Evolutionary conservation across 2,888 invertebrate species (phyloP).

Genomic region (Entomobrya proxima): DNA sequence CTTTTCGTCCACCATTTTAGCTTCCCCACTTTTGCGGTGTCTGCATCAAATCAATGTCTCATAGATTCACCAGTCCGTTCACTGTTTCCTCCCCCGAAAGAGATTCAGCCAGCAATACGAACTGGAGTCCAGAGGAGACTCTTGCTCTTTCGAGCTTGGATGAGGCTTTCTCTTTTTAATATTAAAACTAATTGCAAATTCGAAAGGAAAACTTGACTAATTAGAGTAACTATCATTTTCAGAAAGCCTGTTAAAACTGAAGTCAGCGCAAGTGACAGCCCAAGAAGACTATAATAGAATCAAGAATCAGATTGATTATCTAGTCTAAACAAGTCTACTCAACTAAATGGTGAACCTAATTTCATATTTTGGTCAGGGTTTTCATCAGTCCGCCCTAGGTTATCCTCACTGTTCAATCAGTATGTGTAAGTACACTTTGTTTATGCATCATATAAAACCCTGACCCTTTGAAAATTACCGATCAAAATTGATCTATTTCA

Average conservation of each 20-base stretch:
- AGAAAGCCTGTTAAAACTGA: slow-evolving; percentile 48
- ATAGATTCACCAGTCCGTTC: slow-evolving; percentile 52
- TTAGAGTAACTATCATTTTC: background rate
- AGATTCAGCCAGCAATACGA: slow-evolving; percentile 39
- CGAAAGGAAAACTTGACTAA: slow-evolving; percentile 20
- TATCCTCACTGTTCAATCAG: slow-evolving; percentile 74
- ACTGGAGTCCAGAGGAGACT: slow-evolving; percentile 72
- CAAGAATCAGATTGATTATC: no score
- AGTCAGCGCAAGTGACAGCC: no score
- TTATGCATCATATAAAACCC: slow-evolving; percentile 73
- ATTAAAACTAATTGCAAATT: background rate
- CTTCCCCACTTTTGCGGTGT: background rate
- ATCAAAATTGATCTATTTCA: no score
- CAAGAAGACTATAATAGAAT: no score
- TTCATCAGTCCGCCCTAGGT: slow-evolving; percentile 74
- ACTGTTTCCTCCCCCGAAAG: slow-evolving; percentile 19
- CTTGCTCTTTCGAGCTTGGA: slow-evolving; percentile 46
- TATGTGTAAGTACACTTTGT: slow-evolving; percentile 71
- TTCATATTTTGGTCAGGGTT: slow-evolving; percentile 44
- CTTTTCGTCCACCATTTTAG: background rate
- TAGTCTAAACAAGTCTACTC: no score
- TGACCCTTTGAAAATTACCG: background rate
- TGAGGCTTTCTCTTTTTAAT: slow-evolving; percentile 57
- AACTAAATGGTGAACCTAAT: background rate
- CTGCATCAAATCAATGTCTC: slow-evolving; percentile 55